A percentile compares a stretch with the other conserved stretches of the same genome.
phyloP scores from a whole-genome alignment of 2,888 invertebrate species.

The Eristalis intricaria region DNA sequence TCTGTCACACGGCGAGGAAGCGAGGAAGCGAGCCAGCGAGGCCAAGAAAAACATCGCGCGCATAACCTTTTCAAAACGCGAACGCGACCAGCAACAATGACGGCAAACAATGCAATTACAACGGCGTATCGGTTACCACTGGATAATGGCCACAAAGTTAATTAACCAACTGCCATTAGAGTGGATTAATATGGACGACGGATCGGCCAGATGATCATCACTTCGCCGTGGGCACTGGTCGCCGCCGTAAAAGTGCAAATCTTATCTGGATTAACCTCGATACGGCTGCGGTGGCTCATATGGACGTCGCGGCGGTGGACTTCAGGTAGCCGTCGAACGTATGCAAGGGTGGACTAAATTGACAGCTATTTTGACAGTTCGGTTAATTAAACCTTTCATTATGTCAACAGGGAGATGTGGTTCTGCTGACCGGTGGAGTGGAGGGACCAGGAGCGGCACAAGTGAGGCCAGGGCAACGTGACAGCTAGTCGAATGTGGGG shows the following conservation, averaged over 20 bases:
- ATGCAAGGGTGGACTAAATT: slow-evolving; percentile 61
- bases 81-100: neutral
- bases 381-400: slow-evolving; percentile 73
- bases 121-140: slow-evolving; percentile 37
- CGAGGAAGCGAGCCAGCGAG: neutral
- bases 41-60: slow-evolving; percentile 30
- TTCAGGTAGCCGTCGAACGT: slow-evolving; percentile 1
- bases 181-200: slow-evolving; percentile 66
- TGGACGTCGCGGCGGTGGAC: neutral
- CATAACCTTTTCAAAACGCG: slow-evolving; percentile 48
- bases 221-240: neutral
- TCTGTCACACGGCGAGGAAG: neutral
- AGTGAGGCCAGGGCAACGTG: slow-evolving; percentile 47
- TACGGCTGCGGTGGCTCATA: neutral
- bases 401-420: slow-evolving; percentile 44
- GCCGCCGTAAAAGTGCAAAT: slow-evolving; percentile 61
- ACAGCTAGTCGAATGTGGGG: slow-evolving; percentile 21
- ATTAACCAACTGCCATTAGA: slow-evolving; percentile 80
- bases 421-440: slow-evolving; percentile 5
- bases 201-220: slow-evolving; percentile 37
- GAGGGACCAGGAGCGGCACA: slow-evolving; percentile 37
- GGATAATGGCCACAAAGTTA: slow-evolving; percentile 75
- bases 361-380: slow-evolving; percentile 72
- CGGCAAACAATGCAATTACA: slow-evolving; percentile 57
- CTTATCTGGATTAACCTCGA: slow-evolving; percentile 66